Evolutionary conservation across 2,797 vertebrate species (phyloP), one percentile per base, ranked within the genome.

Genomic region (Ara ararauna): DNA sequence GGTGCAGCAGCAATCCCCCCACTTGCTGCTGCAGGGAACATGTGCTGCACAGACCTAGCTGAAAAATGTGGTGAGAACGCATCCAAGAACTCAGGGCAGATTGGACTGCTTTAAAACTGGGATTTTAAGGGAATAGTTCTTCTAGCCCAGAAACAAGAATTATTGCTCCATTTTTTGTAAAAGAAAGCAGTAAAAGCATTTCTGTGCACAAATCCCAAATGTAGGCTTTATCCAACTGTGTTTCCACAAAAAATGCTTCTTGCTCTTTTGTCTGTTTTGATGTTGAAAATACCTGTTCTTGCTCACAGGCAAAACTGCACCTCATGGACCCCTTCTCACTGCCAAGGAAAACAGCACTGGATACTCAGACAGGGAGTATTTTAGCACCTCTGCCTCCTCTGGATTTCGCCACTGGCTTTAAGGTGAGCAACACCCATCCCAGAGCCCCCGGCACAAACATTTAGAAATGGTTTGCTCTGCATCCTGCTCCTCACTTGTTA

Each of bases 21-120:
- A 4, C 48, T 66, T 62, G 64, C 36, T 85, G 76, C 70, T 77
- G 26, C 0, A 3, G 50, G 36, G 51, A 96, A 95, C 95, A 93
- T 92, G 74, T 92, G 95, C 88, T 89, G 60, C 78, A 73, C 93
- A 96, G 90, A 82, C 65, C 61, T 36, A 19, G 51, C 40, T 89
- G 74, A 70, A 95, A 95, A 87, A 90, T 42, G 44, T 34, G 14
- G 71, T 53, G 54, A 94, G 66, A 75, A 85, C 32, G 51, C 22
- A 4, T 73, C 84, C 86, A 89, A 87, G 84, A 93, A 64, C 80
- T 64, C 30, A 11, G 40, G 24, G 54, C 71, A 87, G 71, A 67
- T 79, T 5, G 29, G 36, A 14, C 51, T 60, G 22, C 64, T 95
- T 93, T 85, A 90, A 90, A 85, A 85, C 13, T 0, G 50, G 87